Evolutionary conservation across 1,140 invertebrate genomes (phyloP).

Genomic region (Hermatobates lingyangjiaoensis): DNA sequence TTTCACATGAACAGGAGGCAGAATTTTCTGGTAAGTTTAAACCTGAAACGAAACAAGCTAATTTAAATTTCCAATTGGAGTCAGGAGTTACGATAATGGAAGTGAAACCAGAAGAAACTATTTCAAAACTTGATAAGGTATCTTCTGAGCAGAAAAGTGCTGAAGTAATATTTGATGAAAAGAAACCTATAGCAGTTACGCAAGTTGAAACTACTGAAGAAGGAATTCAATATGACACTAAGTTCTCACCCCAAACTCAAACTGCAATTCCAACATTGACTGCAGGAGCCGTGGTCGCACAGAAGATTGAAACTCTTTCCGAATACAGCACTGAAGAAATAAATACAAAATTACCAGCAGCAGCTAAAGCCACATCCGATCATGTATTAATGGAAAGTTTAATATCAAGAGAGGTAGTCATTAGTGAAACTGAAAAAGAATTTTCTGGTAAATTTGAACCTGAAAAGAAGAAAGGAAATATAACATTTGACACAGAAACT

Average conservation of each 20-base stretch:
- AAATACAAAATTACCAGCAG: slow-evolving; percentile 12
- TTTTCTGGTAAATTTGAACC: slow-evolving; percentile 23
- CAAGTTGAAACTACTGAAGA: slow-evolving; percentile 25
- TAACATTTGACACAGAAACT: slow-evolving; percentile 28
- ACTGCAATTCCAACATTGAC: slow-evolving; percentile 6
- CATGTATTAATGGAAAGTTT: slow-evolving; percentile 22
- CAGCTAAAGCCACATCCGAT: slow-evolving; percentile 20
- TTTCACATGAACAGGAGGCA: slow-evolving; percentile 14
- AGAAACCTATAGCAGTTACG: slow-evolving; percentile 26
- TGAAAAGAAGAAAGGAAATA: slow-evolving; percentile 23
- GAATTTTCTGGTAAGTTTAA: slow-evolving; percentile 10
- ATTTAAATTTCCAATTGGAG: slow-evolving; percentile 13
- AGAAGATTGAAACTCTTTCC: slow-evolving; percentile 22
- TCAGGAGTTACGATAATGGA: slow-evolving; percentile 21
- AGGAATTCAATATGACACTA: slow-evolving; percentile 22
- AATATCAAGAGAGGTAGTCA: slow-evolving; percentile 17
- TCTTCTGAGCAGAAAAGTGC: slow-evolving; percentile 7
- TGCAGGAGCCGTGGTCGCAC: slow-evolving; percentile 21
- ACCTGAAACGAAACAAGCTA: slow-evolving; percentile 14
- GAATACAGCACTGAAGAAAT: slow-evolving; percentile 21
- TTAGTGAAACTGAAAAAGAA: slow-evolving; percentile 30
- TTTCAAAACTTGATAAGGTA: slow-evolving; percentile 1
- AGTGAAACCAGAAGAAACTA: slow-evolving; percentile 28
- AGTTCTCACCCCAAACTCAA: slow-evolving; percentile 27
- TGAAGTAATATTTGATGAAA: slow-evolving; percentile 27